These are phyloP conservation scores for Euura lappo DNA, from an alignment of 1,140 invertebrate genomes.

Conservation along the genomic window DNA sequence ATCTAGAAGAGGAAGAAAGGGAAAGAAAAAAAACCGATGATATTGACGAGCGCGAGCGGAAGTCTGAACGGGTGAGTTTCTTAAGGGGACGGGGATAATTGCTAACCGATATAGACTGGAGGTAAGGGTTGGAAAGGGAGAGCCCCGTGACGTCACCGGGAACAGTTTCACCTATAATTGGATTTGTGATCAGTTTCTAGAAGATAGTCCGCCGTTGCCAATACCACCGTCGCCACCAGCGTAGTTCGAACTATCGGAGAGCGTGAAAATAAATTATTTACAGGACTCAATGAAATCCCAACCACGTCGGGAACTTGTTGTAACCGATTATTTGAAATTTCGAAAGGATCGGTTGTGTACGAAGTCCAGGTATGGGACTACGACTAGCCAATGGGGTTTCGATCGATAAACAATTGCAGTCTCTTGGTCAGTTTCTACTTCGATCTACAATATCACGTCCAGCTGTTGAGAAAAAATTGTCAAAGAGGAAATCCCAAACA, in stretches of 20 bases:
- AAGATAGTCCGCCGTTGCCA: neutral
- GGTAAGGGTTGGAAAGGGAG: constrained; percentile 32
- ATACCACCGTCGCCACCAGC: neutral
- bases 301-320: neutral
- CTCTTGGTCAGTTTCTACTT: neutral
- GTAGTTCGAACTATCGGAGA: neutral
- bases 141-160: constrained; percentile 34
- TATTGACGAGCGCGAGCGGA: constrained; percentile 28
- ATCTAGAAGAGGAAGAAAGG: neutral
- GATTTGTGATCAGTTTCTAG: constrained; percentile 31
- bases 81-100: constrained; percentile 30
- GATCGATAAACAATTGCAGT: too few species aligned
- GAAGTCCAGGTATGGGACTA: too few species aligned
- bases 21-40: constrained; percentile 14
- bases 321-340: too few species aligned
- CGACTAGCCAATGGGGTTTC: too few species aligned
- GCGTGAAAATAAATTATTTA: neutral
- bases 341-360: too few species aligned
- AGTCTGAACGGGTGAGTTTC: constrained; percentile 15
- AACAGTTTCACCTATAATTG: constrained; percentile 43
- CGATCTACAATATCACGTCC: neutral
- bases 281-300: neutral
- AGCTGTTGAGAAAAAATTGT: too few species aligned
- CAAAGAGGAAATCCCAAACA: too few species aligned
- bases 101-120: constrained; percentile 28